phyloP scores from a whole-genome alignment of 2,797 vertebrate species.

The Silurus aristotelis region DNA sequence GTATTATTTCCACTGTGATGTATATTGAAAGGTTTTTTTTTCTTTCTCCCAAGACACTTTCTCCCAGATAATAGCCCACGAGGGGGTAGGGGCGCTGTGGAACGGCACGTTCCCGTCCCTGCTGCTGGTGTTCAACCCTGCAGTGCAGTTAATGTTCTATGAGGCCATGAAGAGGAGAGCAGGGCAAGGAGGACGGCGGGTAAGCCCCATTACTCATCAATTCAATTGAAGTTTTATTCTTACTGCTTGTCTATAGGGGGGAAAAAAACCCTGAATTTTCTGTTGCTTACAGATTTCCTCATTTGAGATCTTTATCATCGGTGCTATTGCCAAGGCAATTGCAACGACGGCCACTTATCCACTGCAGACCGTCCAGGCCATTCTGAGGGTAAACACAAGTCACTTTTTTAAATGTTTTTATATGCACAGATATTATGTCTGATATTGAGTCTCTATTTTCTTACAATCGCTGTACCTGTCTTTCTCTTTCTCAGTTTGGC shows the following conservation, averaged over 20 bases:
- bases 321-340: constrained; percentile 79
- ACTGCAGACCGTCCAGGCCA: constrained; percentile 80
- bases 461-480: neutral
- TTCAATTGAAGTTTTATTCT: neutral
- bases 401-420: neutral
- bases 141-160: constrained; percentile 82
- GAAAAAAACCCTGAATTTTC: neutral
- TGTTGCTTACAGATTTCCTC: constrained; percentile 72
- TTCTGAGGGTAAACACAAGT: constrained; percentile 72
- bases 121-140: constrained; percentile 80
- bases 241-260: neutral
- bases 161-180: constrained; percentile 80
- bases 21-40: neutral
- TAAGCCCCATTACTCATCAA: constrained; percentile 32
- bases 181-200: constrained; percentile 69
- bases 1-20: neutral
- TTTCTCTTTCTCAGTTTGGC: constrained; percentile 70
- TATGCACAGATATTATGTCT: neutral
- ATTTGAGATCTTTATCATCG: constrained; percentile 78
- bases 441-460: neutral
- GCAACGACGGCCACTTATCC: constrained; percentile 81
- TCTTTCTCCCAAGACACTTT: constrained; percentile 72
- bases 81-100: constrained; percentile 77
- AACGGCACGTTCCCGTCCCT: constrained; percentile 79
- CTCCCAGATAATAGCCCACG: constrained; percentile 74